Base-by-base conservation (phyloP, 2,113 vertebrate genomes). In the Sporophila hypoxantha region DNA sequence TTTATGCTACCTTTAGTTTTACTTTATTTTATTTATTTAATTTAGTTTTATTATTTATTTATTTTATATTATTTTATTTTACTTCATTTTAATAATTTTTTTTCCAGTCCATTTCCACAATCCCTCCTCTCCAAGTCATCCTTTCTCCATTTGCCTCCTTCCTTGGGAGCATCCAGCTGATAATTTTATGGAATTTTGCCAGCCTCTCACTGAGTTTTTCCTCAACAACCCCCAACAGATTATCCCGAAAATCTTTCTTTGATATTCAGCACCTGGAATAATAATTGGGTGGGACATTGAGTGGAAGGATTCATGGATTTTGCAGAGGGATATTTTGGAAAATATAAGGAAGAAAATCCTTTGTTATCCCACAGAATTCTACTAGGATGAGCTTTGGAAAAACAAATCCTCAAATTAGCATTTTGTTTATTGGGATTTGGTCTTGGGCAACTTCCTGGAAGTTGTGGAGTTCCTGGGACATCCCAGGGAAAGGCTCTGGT, bases 341-440 rank as follows among this genome's bases (percentile, higher is more conserved):
- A 56, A 78, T 10, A 4, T 1, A 34, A 41, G 29, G 39, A 29
- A 49, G 17, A n/a, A 53, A 26, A 12, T 21, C 2, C 3, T 30
- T 39, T 39, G 2, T 41, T 71, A 6, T 36, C 37, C 27, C 1
- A 0, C 36, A 27, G 22, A 25, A 55, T 61, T n/a, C n/a, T 37
- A 2, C 27, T 4, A 20, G 44, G 53, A 30, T 84, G 66, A 70
- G 42, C 29, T 70, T n/a, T 25, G 20, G 18, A 22, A 49, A 76
- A 23, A 23, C 4, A n/a, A 60, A 37, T 30, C 3, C 0, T 3
- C 8, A 8, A 1, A 47, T 32, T n/a, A 69, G 8, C 1, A 0
- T 25, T 21, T 37, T 46, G 4, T 37, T 85, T 30, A 1, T 10
- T 12, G 36, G n/a, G 17, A 4, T 37, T 42, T 82, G 37, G 18